A percentile compares a stretch with the other conserved stretches of the same genome.
These are phyloP conservation scores for Mesocricetus auratus DNA, from an alignment of 2,113 vertebrate genomes.

Conservation along the genomic window DNA sequence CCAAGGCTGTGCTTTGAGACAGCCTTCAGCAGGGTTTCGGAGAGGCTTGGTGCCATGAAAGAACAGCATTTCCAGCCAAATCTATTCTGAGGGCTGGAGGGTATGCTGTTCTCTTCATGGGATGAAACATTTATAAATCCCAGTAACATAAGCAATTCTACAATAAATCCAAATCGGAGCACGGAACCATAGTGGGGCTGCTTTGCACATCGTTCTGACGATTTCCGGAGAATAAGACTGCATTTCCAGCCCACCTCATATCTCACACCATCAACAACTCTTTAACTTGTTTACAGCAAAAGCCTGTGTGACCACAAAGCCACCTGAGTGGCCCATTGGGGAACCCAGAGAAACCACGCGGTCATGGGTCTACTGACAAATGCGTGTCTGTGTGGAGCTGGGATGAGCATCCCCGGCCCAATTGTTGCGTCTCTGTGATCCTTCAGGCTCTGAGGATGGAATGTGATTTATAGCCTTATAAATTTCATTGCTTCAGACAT, in stretches of 20 bases:
- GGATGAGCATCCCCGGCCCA: background rate
- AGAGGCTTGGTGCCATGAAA: slow-evolving; percentile 28
- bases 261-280: background rate
- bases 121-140: slow-evolving; percentile 28
- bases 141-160: background rate
- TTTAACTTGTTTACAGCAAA: slow-evolving; percentile 33
- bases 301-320: background rate
- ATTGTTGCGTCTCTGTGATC: background rate
- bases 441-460: slow-evolving; percentile 42
- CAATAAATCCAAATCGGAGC: slow-evolving; percentile 50
- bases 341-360: background rate
- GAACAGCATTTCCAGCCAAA: background rate
- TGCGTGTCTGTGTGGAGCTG: background rate
- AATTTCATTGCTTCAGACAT: slow-evolving; percentile 39
- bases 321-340: background rate
- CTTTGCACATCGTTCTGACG: slow-evolving; percentile 57
- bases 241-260: background rate
- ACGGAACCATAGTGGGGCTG: background rate
- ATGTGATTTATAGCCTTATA: slow-evolving; percentile 59
- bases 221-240: slow-evolving; percentile 46
- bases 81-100: background rate
- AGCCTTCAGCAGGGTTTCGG: slow-evolving; percentile 21
- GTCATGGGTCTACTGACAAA: background rate
- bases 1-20: slow-evolving; percentile 30
- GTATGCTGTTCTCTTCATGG: slow-evolving; percentile 1